Evolutionary conservation across 2,113 vertebrate species (phyloP).

Genomic region (Oxyura jamaicensis): DNA sequence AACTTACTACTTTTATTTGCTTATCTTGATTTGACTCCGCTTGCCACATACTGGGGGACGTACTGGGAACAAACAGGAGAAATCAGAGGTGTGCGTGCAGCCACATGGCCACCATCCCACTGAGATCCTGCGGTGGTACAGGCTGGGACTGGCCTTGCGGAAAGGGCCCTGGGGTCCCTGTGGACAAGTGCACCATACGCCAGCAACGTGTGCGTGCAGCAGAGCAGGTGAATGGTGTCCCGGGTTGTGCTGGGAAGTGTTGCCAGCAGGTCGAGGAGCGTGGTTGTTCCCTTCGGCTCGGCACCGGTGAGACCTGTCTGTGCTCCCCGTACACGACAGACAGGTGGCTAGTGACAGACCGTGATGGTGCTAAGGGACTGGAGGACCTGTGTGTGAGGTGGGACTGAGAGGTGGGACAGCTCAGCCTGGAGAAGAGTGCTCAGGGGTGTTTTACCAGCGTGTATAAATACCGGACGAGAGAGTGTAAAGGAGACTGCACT

Average conservation of each 20-base stretch:
- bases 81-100: accelerated
- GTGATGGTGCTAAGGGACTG: not conserved
- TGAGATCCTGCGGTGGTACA: not conserved
- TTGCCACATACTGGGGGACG: not conserved
- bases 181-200: not conserved
- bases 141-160: not conserved
- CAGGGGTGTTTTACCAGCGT: too few relatives aligned
- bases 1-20: not conserved
- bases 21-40: not conserved
- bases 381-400: not conserved
- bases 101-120: accelerated
- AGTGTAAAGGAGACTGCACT: too few relatives aligned
- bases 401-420: too few relatives aligned
- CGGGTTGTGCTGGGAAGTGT: not conserved
- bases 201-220: accelerated
- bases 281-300: not conserved
- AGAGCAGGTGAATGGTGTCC: not conserved
- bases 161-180: not conserved
- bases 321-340: not conserved
- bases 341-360: not conserved
- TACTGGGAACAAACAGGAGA: not conserved
- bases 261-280: not conserved
- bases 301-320: not conserved
- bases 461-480: too few relatives aligned
- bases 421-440: not conserved